phyloP scores from a whole-genome alignment of 2,797 vertebrate species.

The Lutjanus campechanus region DNA sequence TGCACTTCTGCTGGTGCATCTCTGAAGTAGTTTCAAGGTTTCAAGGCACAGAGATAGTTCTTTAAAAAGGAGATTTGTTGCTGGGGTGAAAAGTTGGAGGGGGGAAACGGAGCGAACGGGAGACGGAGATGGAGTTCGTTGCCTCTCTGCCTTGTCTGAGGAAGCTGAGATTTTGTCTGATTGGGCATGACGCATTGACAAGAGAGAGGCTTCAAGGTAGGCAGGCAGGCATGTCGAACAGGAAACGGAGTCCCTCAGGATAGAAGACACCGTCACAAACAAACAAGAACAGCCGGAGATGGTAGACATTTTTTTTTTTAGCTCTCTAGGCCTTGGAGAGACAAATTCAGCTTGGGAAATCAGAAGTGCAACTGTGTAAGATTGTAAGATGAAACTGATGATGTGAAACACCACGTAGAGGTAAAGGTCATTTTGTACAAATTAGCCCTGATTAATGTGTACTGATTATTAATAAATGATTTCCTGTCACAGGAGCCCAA shows the following conservation, averaged over 20 bases:
- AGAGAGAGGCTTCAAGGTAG: conserved; percentile 33
- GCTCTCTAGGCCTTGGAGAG: not conserved
- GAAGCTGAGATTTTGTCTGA: conserved; percentile 24
- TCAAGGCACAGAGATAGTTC: conserved; percentile 34
- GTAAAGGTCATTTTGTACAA: conserved; percentile 4
- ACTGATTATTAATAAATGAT: not conserved
- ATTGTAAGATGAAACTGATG: not conserved
- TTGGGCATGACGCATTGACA: conserved; percentile 36
- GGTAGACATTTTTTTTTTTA: not conserved
- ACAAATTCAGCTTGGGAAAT: not conserved
- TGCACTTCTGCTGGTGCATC: conserved; percentile 16
- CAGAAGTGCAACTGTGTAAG: not conserved
- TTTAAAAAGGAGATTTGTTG: conserved; percentile 51
- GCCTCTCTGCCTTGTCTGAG: conserved; percentile 23
- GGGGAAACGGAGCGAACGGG: not conserved
- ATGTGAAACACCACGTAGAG: not conserved
- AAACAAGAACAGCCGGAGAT: conserved; percentile 1
- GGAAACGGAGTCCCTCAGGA: conserved; percentile 31
- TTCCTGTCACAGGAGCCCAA: not conserved
- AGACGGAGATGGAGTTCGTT: conserved; percentile 30
- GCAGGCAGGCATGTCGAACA: conserved; percentile 1
- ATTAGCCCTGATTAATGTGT: not conserved
- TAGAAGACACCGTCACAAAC: conserved; percentile 3
- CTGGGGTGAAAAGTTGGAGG: conserved; percentile 32
- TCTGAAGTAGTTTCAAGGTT: conserved; percentile 58